Evolutionary conservation across 2,113 vertebrate genomes (phyloP).

Genomic region (Pelvicachromis taeniatus): DNA sequence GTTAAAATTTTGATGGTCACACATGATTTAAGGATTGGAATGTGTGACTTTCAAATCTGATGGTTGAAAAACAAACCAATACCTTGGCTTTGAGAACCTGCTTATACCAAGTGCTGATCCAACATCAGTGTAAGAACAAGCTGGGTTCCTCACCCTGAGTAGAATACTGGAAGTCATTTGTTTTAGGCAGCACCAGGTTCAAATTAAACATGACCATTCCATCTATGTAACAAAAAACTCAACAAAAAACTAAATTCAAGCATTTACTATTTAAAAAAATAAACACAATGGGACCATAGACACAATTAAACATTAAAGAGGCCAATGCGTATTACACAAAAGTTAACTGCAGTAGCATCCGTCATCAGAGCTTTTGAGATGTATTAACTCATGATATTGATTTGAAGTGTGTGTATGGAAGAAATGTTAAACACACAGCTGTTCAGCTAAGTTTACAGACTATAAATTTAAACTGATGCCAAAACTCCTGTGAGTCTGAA

Average conservation of each 20-base stretch:
- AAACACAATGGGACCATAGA: not conserved
- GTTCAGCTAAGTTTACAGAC: not conserved
- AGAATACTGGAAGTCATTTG: not conserved
- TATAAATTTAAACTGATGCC: not conserved
- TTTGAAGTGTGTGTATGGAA: not conserved
- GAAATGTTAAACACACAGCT: not conserved
- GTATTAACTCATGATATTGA: not conserved
- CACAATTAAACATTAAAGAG: not conserved
- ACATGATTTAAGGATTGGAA: not conserved
- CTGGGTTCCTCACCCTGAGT: not conserved
- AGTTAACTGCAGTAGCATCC: not conserved
- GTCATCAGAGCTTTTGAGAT: not conserved
- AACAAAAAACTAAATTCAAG: no score
- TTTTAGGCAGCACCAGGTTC: not conserved
- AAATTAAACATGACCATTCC: not conserved
- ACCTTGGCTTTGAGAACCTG: not conserved
- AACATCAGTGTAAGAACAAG: not conserved
- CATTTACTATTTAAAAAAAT: not conserved
- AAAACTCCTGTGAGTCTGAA: not conserved
- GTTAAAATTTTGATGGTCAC: not conserved
- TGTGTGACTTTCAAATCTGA: not conserved
- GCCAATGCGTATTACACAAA: not conserved
- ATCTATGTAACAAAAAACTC: no score
- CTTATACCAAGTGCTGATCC: not conserved
- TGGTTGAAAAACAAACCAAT: not conserved